Evolutionary conservation across 64 coral and sea anemone species (phyloP), one percentile per base, ranked within the genome.

Genomic region (Pocillopora verrucosa): DNA sequence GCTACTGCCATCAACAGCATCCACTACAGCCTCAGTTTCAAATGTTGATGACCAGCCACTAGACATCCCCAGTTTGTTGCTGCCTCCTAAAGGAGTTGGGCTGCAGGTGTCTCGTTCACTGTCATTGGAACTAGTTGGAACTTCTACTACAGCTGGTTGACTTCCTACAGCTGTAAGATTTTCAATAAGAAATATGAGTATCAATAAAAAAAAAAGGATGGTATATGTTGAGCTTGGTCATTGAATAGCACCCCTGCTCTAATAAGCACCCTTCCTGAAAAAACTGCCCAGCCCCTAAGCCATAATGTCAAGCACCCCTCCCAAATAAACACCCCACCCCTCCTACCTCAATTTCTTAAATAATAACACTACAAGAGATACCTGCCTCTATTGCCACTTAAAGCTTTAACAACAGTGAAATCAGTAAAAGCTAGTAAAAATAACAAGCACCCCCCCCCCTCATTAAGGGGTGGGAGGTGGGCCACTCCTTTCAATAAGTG

Each of bases 41-140:
- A 98, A 98, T 13, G 87, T 62, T 11, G 96, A 98, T 9, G 96
- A 98, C 96, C 96, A 98, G 16, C 96, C 96, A 26, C 70, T 83
- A 58, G 59, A 82, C 58, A 94, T 87, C 36, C 93, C 96, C 3
- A 98, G 90, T 70, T 89, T 98, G 77, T 98, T 98, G 56, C 96
- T 92, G 26, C 93, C 93, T 77, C 89, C 58, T 74, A 92, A 36
- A 11, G 82, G 90, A 15, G 82, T 61, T 84, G 96, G 96, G 37
- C 89, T 98, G 12, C 88, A 60, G 17, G 95, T 51, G 26, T 65
- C 22, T 20, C 80, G 78, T 51, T 41, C 37, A 13, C 58, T 36
- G 13, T 34, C 16, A 34, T 20, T n/a, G 37, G 72, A 61, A 6
- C 7, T 7, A 51, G 0, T 51, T 51, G 51, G 20, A 36, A 58